Evolutionary conservation across 2,113 vertebrate genomes (phyloP), one percentile per base, ranked within the genome.

Genomic region (Furnarius figulus): DNA sequence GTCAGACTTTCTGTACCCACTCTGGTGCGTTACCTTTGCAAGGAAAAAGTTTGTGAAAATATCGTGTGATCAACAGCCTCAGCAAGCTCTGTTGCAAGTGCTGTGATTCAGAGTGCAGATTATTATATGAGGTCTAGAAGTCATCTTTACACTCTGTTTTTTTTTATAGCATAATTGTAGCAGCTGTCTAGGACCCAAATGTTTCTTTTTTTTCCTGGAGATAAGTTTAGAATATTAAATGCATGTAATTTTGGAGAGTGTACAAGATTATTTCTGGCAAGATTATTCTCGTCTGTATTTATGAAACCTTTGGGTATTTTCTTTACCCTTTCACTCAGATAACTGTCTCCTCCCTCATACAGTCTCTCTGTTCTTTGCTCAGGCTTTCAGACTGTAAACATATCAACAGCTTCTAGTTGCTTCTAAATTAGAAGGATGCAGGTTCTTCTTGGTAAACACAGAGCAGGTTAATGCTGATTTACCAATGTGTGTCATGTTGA

Each of bases 11-110:
- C 55, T 96, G 55, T 89, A 98, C 85, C 87, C 95, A 39, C 92
- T 95, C 53, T 98, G 98, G 99, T 99, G 93, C 85, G 98, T 94
- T 74, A 33, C 61, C 68, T 62, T 14, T 79, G 35, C 49, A 79
- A 71, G 50, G 68, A 75, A 65, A 65, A 71, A 72, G 49, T 50
- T 62, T 81, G 50, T 53, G 63, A 63, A 74, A 39, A 61, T 20
- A 27, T 35, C 2, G 4, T 62, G 63, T 85, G 76, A 74, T 53
- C 85, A 65, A 14, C 65, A 81, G 78, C 53, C 67, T 33, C 62
- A 67, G 70, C 25, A 5, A 84, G 71, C 77, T 75, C 87, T 79
- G 71, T 52, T 89, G 58, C 76, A 75, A 91, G 62, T 7, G 2
- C 33, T 59, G 76, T 90, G 84, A 92, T 91, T 92, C 88, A 90